Evolutionary conservation across 2,797 vertebrate species (phyloP), one percentile per base, ranked within the genome.

Genomic region (Cossypha niveicapilla): DNA sequence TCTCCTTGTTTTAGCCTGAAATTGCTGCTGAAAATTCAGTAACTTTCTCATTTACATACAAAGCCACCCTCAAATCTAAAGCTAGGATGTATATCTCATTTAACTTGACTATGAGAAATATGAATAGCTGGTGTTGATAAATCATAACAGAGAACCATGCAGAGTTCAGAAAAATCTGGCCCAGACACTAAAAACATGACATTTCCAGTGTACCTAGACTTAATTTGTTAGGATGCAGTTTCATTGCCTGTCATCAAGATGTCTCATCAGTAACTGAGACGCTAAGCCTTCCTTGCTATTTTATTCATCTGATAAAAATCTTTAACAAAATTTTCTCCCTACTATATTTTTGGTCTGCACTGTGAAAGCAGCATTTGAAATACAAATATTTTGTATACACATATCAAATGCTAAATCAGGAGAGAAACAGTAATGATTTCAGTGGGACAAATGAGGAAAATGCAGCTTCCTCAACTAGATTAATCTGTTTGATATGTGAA

Each of bases 381-480:
- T 86, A 81, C 1, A 77, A 81, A 72, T 62, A 74, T 60, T 88
- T 88, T 35, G 13, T 56, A 44, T 11, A 24, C 8, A 65, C 11
- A 37, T 60, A 89, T 47, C 9, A 91, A 95, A 92, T 37, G 63
- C 24, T 54, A 84, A 86, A 85, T 62, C 82, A 92, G 60, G 67
- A 97, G 34, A 90, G 41, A 96, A 91, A 21, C 13, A 18, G 37
- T 83, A 86, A 18, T 71, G 87, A 72, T 58, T 93, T 85, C 92
- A 72, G 79, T 89, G 78, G 91, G 53, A 68, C 51, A 67, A 83
- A 94, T 73, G 51, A 90, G 41, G 67, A 95, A 88, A 68, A 84
- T 50, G 47, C 34, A 91, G 47, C 73, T 70, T 44, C 25, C 87
- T 66, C 66, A 87, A 90, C 5, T 28, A 80, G 27, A 88, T 53